Percentiles rank a stretch among this genome's conserved stretches.
phyloP scores from a whole-genome alignment of 53 echinoderm and acorn worm genomes.

The Holothuria scabra region DNA sequence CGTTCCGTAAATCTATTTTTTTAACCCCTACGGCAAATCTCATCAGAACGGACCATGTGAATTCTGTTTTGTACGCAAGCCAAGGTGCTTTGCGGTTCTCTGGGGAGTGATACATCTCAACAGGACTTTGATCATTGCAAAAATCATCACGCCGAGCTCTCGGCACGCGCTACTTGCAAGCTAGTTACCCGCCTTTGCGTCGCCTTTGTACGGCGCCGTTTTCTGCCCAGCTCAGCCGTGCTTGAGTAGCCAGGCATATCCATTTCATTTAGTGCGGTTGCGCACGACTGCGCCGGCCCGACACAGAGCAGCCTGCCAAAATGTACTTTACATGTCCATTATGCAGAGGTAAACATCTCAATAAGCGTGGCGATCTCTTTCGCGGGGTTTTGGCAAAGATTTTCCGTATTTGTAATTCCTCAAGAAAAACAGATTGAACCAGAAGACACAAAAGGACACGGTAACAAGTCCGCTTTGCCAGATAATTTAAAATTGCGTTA shows the following conservation, averaged over 20 bases:
- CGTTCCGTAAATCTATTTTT: conserved; percentile 51
- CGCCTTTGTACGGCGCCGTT: conserved; percentile 49
- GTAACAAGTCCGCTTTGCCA: too few relatives aligned
- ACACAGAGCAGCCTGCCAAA: conserved; percentile 33
- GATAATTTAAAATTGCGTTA: too few relatives aligned
- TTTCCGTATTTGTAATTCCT: too few relatives aligned
- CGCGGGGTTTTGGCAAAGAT: too few relatives aligned
- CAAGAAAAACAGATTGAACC: too few relatives aligned
- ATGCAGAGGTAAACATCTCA: conserved; percentile 28
- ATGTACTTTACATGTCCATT: conserved; percentile 24
- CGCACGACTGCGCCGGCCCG: conserved; percentile 35
- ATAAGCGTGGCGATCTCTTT: conserved; percentile 6
- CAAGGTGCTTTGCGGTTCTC: conserved; percentile 28
- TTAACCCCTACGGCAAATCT: conserved; percentile 41
- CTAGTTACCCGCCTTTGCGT: conserved; percentile 40
- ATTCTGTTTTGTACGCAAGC: conserved; percentile 38
- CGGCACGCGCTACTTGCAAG: conserved; percentile 21
- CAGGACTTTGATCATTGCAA: conserved; percentile 27
- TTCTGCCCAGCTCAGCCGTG: conserved; percentile 34
- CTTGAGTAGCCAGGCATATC: conserved; percentile 44
- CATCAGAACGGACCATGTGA: conserved; percentile 5
- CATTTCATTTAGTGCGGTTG: conserved; percentile 46
- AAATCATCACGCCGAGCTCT: conserved; percentile 24
- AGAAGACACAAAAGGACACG: too few relatives aligned
- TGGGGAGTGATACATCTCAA: conserved; percentile 48